These are phyloP conservation scores for Decapterus maruadsi DNA, from an alignment of 2,797 vertebrate species.

Conservation along the genomic window DNA sequence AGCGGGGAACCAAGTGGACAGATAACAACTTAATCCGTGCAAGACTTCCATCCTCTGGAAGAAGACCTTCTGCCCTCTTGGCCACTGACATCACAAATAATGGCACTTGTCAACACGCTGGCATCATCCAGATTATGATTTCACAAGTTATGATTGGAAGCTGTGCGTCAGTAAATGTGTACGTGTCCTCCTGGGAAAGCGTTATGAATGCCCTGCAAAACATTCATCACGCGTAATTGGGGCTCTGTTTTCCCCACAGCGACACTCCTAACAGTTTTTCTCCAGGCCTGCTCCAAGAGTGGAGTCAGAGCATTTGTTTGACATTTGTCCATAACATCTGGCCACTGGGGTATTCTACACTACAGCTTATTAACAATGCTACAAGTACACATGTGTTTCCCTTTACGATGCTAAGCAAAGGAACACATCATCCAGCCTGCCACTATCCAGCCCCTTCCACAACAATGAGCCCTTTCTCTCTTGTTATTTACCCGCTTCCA, in stretches of 20 bases:
- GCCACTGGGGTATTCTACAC: slow-evolving; percentile 81
- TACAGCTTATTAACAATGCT: slow-evolving; percentile 87
- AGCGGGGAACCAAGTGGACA: slow-evolving; percentile 28
- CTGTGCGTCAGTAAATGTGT: slow-evolving; percentile 46
- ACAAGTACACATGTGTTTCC: slow-evolving; percentile 89
- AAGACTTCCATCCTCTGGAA: slow-evolving; percentile 27
- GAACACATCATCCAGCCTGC: slow-evolving; percentile 85
- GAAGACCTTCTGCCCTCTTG: slow-evolving; percentile 13
- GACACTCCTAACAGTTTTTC: slow-evolving; percentile 69
- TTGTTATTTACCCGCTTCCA: slow-evolving; percentile 81
- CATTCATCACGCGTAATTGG: slow-evolving; percentile 73
- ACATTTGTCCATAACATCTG: slow-evolving; percentile 89
- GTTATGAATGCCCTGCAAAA: slow-evolving; percentile 53
- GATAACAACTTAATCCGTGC: slow-evolving; percentile 16
- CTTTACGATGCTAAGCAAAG: slow-evolving; percentile 81
- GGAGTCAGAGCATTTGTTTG: slow-evolving; percentile 86
- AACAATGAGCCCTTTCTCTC: slow-evolving; percentile 88
- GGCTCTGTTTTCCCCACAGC: slow-evolving; percentile 65
- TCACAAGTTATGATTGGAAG: slow-evolving; percentile 33
- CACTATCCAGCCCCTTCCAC: slow-evolving; percentile 82
- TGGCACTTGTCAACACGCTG: slow-evolving; percentile 25
- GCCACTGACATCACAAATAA: slow-evolving; percentile 23
- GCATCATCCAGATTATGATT: slow-evolving; percentile 49
- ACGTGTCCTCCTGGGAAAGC: slow-evolving; percentile 51
- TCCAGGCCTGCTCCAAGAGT: slow-evolving; percentile 68